Evolutionary conservation across 2,797 vertebrate genomes (phyloP), one percentile per base, ranked within the genome.

Genomic region (Scleropages formosus): DNA sequence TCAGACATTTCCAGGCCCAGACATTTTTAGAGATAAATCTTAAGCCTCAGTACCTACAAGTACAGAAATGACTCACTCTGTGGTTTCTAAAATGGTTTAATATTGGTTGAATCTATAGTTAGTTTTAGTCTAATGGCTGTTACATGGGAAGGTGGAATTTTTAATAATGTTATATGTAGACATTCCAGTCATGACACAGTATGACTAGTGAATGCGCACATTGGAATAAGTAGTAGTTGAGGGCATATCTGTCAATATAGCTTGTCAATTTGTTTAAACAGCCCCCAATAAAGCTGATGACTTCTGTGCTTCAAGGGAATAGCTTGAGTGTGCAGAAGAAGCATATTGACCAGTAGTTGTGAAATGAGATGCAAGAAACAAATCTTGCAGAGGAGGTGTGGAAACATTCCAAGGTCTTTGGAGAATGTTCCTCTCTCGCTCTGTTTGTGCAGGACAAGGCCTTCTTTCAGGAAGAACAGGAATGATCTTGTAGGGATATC

Each of bases 381-480:
- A 51, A 61, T 60, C 56, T n/a, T 39, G 63, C 46, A 47, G 39
- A 66, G 51, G 64, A 47, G 85, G 81, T 85, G 85, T 87, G 86
- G 86, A 86, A 88, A 87, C 86, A 84, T 78, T 80, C 83, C 78
- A 88, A 84, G 87, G 86, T 91, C 89, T 90, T 90, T 88, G 87
- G 89, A 90, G 88, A 88, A 86, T 90, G 90, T 91, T 92, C 88
- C 87, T 89, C 85, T 85, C 85, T 87, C 87, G 86, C 88, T 85
- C 88, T 83, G 88, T 88, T 87, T 86, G 85, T 85, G 84, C 83
- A 73, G 83, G 86, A 93, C 92, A 93, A 92, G 92, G 89, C 90
- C 82, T 88, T 88, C 91, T 89, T 93, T 94, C 90, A 93, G 88
- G 84, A 86, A 85, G 88, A 91, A 92, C 89, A 92, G 91, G 88